Conservation (phyloP, 2,888 invertebrate species). For the Caenorhabditis auriculariae region DNA sequence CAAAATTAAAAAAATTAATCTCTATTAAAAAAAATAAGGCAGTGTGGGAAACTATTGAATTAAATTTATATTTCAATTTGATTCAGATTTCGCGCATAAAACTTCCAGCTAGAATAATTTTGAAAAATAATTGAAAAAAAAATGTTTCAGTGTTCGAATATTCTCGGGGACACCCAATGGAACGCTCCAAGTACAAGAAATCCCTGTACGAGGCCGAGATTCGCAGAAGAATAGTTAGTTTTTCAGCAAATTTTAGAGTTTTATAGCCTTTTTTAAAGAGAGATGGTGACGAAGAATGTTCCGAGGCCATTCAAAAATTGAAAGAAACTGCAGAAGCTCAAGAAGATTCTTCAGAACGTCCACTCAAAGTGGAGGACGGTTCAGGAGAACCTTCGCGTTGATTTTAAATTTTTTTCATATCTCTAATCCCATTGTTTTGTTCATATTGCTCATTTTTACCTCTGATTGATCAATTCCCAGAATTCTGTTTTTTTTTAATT, state of each 20-base stretch:
- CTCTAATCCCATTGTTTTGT: too few species aligned
- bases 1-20: too few species aligned
- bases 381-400: too few species aligned
- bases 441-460: too few species aligned
- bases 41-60: too few species aligned
- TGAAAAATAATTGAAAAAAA: not conserved
- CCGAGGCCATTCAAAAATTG: not conserved
- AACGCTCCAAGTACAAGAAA: conserved; percentile 24
- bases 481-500: too few species aligned
- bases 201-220: conserved; percentile 23
- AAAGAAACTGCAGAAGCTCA: not conserved
- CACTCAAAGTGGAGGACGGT: conserved; percentile 3
- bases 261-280: not conserved
- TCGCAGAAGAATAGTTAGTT: not conserved
- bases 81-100: too few species aligned
- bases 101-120: too few species aligned
- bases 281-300: not conserved
- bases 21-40: not conserved
- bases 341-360: not conserved
- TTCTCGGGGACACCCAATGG: conserved; percentile 33
- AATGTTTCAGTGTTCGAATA: conserved; percentile 33
- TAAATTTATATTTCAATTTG: not conserved
- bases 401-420: too few species aligned
- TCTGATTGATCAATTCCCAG: too few species aligned
- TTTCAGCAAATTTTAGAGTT: not conserved